Evolutionary conservation across 2,888 invertebrate genomes (phyloP).

Genomic region (Agrenia bidenticulata): DNA sequence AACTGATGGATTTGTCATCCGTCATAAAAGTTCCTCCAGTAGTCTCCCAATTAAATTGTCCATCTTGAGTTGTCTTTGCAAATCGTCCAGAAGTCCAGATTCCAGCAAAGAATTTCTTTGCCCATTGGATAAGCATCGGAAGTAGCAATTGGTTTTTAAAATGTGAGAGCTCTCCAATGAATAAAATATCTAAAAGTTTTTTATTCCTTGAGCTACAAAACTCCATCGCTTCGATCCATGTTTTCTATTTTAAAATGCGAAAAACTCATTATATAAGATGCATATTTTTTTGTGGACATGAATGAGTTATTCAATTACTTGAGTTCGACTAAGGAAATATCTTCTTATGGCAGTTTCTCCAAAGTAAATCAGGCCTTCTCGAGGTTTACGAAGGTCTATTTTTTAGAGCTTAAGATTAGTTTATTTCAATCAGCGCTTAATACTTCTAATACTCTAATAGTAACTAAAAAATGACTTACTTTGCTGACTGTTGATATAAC

Average conservation of each 20-base stretch:
- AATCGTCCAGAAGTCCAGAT: constrained; percentile 6
- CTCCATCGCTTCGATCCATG: neutral
- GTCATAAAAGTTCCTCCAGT: neutral
- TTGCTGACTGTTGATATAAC: neutral
- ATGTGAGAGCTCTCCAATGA: neutral
- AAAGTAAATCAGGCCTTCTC: neutral
- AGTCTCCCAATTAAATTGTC: constrained; percentile 3
- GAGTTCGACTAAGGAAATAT: neutral
- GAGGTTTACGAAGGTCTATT: neutral
- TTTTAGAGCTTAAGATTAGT: neutral
- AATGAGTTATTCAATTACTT: neutral
- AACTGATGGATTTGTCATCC: neutral
- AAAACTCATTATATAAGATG: neutral
- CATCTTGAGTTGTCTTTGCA: neutral
- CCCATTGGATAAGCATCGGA: constrained; percentile 3
- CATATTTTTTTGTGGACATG: too few species aligned
- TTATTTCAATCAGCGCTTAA: too few species aligned
- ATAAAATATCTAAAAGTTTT: neutral
- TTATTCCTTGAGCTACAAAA: constrained; percentile 1
- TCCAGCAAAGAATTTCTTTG: neutral
- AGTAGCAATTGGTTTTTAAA: neutral
- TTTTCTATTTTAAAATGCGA: constrained; percentile 4
- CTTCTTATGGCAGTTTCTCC: constrained; percentile 6
- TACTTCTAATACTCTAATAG: too few species aligned
- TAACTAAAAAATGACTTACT: neutral